Evolutionary conservation across 1,140 invertebrate genomes (phyloP).

Genomic region (Oncopodura yosiiana): DNA sequence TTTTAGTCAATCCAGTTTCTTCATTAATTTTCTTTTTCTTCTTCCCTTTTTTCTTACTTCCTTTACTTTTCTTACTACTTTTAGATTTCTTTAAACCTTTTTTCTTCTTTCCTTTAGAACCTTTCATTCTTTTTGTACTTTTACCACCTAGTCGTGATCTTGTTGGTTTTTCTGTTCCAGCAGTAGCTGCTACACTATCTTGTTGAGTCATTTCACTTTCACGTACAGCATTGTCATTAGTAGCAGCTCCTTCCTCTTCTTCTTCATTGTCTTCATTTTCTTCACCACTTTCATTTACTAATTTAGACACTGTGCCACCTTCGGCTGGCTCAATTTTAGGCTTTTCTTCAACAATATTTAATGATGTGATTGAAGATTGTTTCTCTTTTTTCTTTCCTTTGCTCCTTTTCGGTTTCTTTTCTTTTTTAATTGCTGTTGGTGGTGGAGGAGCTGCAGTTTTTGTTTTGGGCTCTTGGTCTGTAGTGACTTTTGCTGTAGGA

Average conservation of each 20-base stretch:
- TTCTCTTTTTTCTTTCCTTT: slow-evolving; percentile 3
- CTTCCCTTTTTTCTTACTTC: slow-evolving; percentile 3
- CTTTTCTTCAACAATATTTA: no score
- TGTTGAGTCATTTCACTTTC: no score
- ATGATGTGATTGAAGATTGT: no score
- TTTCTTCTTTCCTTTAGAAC: slow-evolving; percentile 1
- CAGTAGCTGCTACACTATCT: no score
- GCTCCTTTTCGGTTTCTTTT: slow-evolving; percentile 2
- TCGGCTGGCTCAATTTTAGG: no score
- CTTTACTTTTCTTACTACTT: slow-evolving; percentile 11
- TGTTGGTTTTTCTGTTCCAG: no score
- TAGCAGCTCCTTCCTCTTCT: slow-evolving; percentile 8
- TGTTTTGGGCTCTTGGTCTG: no score
- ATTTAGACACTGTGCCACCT: no score
- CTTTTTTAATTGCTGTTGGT: not conserved
- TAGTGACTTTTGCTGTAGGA: no score
- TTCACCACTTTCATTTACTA: not conserved
- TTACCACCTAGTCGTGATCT: no score
- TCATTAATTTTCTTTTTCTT: slow-evolving; percentile 4
- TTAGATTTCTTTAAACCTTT: not conserved
- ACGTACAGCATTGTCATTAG: not conserved
- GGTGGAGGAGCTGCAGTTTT: not conserved
- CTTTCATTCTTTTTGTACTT: slow-evolving; percentile 9
- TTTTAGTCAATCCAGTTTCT: no score
- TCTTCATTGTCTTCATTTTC: slow-evolving; percentile 5